Percentiles rank a stretch among this genome's conserved stretches.
These are phyloP conservation scores for Brevimyrus niger DNA, from an alignment of 2,113 vertebrate genomes.

Conservation along the genomic window DNA sequence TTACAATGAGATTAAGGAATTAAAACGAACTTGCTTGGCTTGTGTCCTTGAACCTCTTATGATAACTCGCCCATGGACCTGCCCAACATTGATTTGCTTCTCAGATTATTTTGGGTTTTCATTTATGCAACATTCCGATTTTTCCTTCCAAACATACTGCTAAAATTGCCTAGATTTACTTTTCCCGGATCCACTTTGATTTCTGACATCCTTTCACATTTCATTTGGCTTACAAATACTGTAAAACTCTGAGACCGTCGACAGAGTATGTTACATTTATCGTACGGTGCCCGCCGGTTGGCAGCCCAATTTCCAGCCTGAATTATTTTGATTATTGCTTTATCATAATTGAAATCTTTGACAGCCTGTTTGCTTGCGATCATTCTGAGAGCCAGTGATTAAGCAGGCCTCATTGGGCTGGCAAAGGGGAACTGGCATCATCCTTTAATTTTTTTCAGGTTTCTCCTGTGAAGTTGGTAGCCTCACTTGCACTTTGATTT, in stretches of 20 bases:
- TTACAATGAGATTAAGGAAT: background rate
- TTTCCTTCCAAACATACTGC: background rate
- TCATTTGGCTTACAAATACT: background rate
- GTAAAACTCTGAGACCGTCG: background rate
- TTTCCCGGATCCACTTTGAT: background rate
- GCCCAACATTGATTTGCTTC: background rate
- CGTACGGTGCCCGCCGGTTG: background rate
- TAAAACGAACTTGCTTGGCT: background rate
- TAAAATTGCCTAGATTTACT: background rate
- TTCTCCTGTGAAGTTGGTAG: slow-evolving; percentile 32
- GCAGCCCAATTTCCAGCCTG: background rate
- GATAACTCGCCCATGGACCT: background rate
- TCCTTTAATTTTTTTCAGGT: background rate
- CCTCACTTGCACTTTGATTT: slow-evolving; percentile 42
- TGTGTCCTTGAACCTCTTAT: background rate
- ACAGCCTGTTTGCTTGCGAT: background rate
- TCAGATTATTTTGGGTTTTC: background rate
- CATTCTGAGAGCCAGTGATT: slow-evolving; percentile 32
- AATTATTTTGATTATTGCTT: slow-evolving; percentile 5
- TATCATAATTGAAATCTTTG: slow-evolving; percentile 18
- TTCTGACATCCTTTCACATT: background rate
- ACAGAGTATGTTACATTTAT: background rate
- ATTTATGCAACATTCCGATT: background rate
- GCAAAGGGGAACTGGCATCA: slow-evolving; percentile 40
- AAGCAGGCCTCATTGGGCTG: background rate